These are phyloP conservation scores for Ernsta delagoae DNA, from an alignment of 2,888 invertebrate genomes.

Conservation along the genomic window DNA sequence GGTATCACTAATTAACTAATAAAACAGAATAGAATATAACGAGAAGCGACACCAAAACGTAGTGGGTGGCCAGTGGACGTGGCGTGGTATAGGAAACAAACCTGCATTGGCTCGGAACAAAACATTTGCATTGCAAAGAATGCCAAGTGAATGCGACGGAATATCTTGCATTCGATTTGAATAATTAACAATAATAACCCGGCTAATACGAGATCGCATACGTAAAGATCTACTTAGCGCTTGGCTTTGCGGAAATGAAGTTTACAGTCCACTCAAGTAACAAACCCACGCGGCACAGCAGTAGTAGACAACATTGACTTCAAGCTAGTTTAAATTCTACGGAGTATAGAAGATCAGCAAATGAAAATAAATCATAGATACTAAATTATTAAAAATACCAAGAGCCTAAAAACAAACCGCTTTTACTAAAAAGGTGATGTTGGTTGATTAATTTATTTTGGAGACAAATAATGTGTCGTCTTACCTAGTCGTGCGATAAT, in stretches of 20 bases:
- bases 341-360: background rate
- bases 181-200: constrained; percentile 40
- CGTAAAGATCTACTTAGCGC: constrained; percentile 29
- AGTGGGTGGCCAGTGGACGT: constrained; percentile 36
- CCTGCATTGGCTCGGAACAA: constrained; percentile 38
- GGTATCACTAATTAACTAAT: background rate
- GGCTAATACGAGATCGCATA: constrained; percentile 30
- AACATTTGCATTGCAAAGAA: constrained; percentile 40
- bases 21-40: background rate
- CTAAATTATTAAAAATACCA: too few relatives aligned
- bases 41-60: constrained; percentile 23
- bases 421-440: too few relatives aligned
- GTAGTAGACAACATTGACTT: background rate
- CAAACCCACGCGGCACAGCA: constrained; percentile 16
- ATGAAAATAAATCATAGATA: too few relatives aligned
- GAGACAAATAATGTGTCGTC: too few relatives aligned
- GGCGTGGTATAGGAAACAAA: constrained; percentile 38
- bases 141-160: constrained; percentile 39
- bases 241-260: constrained; percentile 20
- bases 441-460: too few relatives aligned
- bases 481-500: too few relatives aligned
- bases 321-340: background rate
- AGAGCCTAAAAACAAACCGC: too few relatives aligned
- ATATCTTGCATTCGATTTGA: constrained; percentile 42
- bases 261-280: constrained; percentile 19